These are phyloP conservation scores for Apotomis capreana DNA, from an alignment of 2,888 invertebrate species.

Conservation along the genomic window DNA sequence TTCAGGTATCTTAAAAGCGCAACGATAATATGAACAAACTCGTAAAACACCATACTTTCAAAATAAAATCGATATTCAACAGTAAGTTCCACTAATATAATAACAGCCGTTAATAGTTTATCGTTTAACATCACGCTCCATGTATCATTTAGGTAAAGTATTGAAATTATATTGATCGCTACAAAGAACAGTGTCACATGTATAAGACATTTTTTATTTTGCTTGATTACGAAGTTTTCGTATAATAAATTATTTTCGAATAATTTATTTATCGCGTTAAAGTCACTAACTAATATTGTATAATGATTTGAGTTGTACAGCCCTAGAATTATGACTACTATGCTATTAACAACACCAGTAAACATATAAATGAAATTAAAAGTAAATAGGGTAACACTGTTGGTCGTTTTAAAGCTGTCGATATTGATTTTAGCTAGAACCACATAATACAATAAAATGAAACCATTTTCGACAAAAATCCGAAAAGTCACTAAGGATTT, in stretches of 20 bases:
- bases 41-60: conserved; percentile 11
- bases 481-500: background rate
- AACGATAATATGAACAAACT: background rate
- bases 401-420: background rate
- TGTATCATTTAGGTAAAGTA: background rate
- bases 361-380: background rate
- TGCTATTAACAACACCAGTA: background rate
- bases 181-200: background rate
- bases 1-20: conserved; percentile 8
- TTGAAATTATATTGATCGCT: background rate
- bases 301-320: background rate
- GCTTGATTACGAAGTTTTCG: background rate
- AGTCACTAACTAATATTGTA: background rate
- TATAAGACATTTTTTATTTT: background rate
- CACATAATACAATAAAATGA: background rate
- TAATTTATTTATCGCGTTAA: background rate
- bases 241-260: background rate
- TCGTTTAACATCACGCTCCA: background rate
- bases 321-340: background rate
- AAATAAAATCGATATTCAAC: background rate
- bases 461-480: background rate
- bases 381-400: background rate
- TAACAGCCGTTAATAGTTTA: background rate
- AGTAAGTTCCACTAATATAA: background rate
- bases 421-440: background rate